phyloP scores from a whole-genome alignment of 2,797 vertebrate species.

The Acanthiza pusilla region DNA sequence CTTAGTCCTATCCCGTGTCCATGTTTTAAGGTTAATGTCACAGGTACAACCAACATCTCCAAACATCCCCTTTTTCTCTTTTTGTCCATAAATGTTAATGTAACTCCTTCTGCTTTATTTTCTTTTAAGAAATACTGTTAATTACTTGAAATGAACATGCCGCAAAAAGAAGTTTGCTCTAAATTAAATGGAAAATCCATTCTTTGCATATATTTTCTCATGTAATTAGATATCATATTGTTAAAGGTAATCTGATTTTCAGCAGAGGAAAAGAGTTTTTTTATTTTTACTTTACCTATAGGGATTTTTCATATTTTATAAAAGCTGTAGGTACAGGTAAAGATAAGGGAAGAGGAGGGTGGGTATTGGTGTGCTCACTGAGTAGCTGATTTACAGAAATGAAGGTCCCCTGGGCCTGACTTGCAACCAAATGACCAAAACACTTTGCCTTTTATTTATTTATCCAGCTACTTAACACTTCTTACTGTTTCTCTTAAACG shows the following conservation, averaged over 20 bases:
- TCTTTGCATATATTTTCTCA: background rate
- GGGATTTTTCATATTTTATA: background rate
- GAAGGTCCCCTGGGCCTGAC: background rate
- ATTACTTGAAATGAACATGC: background rate
- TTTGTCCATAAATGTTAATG: background rate
- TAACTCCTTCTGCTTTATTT: background rate
- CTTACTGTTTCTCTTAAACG: background rate
- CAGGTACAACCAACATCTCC: background rate
- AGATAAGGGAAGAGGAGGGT: background rate
- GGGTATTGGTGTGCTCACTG: background rate
- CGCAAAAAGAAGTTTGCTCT: background rate
- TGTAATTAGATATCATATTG: background rate
- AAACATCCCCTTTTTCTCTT: background rate
- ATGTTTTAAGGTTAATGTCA: background rate
- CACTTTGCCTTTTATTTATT: constrained; percentile 33
- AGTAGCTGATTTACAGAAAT: background rate
- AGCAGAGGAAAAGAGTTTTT: background rate
- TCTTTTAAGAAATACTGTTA: background rate
- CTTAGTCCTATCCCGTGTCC: background rate
- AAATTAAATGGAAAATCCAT: background rate
- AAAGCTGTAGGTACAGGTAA: background rate
- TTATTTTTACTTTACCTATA: background rate
- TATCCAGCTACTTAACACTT: constrained; percentile 17
- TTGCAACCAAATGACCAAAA: background rate
- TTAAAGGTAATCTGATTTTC: background rate